These are phyloP conservation scores for Neuroscelio doddi DNA, from an alignment of 2,888 invertebrate species.

Conservation along the genomic window DNA sequence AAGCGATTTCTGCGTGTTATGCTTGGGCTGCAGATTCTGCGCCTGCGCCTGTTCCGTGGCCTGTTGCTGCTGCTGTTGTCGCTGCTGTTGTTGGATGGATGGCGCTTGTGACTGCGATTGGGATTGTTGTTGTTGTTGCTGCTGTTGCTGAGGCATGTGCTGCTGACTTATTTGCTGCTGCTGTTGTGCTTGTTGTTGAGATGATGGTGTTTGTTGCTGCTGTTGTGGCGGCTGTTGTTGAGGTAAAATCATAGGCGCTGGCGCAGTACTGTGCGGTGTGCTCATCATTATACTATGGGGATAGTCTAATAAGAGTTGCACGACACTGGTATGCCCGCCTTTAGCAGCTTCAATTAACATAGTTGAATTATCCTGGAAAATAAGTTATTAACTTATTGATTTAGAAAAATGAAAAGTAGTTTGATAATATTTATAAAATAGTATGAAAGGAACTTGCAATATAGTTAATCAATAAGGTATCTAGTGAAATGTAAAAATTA, in stretches of 20 bases:
- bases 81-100: slow-evolving; percentile 69
- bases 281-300: slow-evolving; percentile 88
- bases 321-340: slow-evolving; percentile 97
- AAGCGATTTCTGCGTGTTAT: slow-evolving; percentile 72
- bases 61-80: slow-evolving; percentile 66
- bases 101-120: slow-evolving; percentile 71
- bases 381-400: too few relatives aligned
- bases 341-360: slow-evolving; percentile 99
- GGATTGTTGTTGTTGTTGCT: slow-evolving; percentile 68
- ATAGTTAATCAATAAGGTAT: too few relatives aligned
- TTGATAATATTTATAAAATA: neutral
- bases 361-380: slow-evolving; percentile 90
- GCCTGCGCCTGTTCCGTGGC: slow-evolving; percentile 61
- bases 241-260: slow-evolving; percentile 61
- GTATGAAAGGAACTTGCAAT: too few relatives aligned
- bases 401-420: neutral
- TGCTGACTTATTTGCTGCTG: slow-evolving; percentile 56
- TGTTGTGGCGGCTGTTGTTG: slow-evolving; percentile 58
- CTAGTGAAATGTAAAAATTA: too few relatives aligned
- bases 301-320: slow-evolving; percentile 94
- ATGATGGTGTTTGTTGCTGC: slow-evolving; percentile 27
- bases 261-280: slow-evolving; percentile 68
- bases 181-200: slow-evolving; percentile 38
- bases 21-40: slow-evolving; percentile 65
- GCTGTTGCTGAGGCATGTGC: slow-evolving; percentile 65